Evolutionary conservation across 2,888 invertebrate genomes (phyloP).

Genomic region (Dusona sp.): DNA sequence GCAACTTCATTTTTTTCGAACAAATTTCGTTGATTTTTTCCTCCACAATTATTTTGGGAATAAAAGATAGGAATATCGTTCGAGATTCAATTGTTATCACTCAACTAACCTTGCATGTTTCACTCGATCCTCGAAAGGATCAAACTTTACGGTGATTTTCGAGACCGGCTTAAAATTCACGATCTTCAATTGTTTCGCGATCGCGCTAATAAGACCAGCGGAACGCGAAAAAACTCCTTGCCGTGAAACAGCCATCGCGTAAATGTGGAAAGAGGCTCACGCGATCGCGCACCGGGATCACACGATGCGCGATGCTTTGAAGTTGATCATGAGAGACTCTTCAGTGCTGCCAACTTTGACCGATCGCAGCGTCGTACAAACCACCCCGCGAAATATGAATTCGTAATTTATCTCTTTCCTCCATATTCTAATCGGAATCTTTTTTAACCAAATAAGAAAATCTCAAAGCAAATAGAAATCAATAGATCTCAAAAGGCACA

Average conservation of each 20-base stretch:
- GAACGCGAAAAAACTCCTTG: slow-evolving; percentile 89
- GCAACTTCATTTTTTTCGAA: not conserved
- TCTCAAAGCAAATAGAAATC: not conserved
- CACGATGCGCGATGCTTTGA: not conserved
- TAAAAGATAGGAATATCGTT: not conserved
- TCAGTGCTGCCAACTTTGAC: slow-evolving; percentile 2
- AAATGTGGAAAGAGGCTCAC: slow-evolving; percentile 66
- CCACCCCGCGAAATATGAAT: slow-evolving; percentile 21
- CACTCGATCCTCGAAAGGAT: slow-evolving; percentile 92
- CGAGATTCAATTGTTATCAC: not conserved
- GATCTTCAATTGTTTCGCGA: slow-evolving; percentile 89
- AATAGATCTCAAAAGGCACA: not conserved
- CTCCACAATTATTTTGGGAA: not conserved
- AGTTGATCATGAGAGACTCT: not conserved
- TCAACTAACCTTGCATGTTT: slow-evolving; percentile 87
- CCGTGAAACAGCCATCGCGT: slow-evolving; percentile 90
- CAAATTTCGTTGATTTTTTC: not conserved
- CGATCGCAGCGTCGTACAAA: slow-evolving; percentile 9
- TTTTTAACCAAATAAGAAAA: not conserved
- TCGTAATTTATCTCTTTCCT: not conserved
- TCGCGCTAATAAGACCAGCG: slow-evolving; percentile 90
- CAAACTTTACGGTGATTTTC: slow-evolving; percentile 92
- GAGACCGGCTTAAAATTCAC: slow-evolving; percentile 93
- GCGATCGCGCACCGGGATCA: slow-evolving; percentile 34
- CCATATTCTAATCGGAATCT: not conserved